These are phyloP conservation scores for Agrochola lychnidis DNA, from an alignment of 2,888 invertebrate genomes.

Conservation along the genomic window DNA sequence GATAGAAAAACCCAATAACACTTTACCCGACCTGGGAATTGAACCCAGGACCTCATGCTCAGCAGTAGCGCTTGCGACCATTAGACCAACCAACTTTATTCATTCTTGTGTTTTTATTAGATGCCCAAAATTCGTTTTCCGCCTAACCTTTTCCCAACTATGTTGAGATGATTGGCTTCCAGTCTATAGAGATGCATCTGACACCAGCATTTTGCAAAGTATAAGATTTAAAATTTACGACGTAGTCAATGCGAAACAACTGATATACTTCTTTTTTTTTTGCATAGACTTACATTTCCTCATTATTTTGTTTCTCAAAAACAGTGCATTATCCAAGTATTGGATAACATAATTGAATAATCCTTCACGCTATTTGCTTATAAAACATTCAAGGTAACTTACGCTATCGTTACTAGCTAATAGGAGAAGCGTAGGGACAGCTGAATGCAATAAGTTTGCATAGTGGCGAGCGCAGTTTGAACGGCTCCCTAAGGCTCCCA, in stretches of 20 bases:
- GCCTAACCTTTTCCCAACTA: fast-evolving
- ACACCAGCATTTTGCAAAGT: not conserved
- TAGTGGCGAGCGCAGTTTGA: conserved; percentile 85
- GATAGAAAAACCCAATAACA: too few relatives aligned
- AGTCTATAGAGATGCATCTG: not conserved
- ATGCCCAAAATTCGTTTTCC: fast-evolving
- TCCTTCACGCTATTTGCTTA: conserved; percentile 44
- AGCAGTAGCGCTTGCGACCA: too few relatives aligned
- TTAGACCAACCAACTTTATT: too few relatives aligned
- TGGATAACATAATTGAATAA: conserved; percentile 44
- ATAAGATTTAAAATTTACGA: not conserved
- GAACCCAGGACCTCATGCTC: too few relatives aligned
- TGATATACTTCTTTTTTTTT: not conserved
- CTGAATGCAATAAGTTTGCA: conserved; percentile 83
- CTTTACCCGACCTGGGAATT: too few relatives aligned
- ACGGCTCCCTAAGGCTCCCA: conserved; percentile 85
- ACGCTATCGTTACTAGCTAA: conserved; percentile 88
- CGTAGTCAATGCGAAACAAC: not conserved
- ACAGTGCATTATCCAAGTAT: conserved; percentile 24
- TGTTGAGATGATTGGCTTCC: not conserved
- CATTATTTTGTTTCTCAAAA: not conserved
- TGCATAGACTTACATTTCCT: not conserved
- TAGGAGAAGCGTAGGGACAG: conserved; percentile 84
- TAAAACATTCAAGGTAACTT: conserved; percentile 72
- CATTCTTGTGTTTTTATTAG: too few relatives aligned